Percentiles rank a stretch among this genome's conserved stretches.
phyloP scores from a whole-genome alignment of 2,113 vertebrate species.

The Nibea coibor region DNA sequence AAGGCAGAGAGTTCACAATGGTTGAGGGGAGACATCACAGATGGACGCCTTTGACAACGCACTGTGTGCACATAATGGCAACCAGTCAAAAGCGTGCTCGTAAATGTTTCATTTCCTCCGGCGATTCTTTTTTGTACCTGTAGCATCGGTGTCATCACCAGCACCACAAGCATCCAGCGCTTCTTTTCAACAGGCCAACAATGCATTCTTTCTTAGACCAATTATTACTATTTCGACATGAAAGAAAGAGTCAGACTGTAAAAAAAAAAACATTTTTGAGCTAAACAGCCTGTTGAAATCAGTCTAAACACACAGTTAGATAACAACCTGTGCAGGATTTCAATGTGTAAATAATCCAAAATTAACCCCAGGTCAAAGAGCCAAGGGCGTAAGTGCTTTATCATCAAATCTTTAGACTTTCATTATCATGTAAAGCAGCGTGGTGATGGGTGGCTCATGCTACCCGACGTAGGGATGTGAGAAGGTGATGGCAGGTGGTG shows the following conservation, averaged over 20 bases:
- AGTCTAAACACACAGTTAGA: conserved; percentile 1
- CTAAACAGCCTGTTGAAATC: conserved; percentile 13
- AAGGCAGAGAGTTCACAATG: conserved; percentile 72
- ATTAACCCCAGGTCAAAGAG: conserved; percentile 52
- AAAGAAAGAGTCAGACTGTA: conserved; percentile 34
- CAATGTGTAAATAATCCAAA: conserved; percentile 51
- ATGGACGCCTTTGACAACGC: conserved; percentile 69
- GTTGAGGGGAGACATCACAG: conserved; percentile 70
- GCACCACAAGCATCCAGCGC: conserved; percentile 30
- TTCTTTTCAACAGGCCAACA: conserved; percentile 61
- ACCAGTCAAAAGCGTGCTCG: conserved; percentile 65
- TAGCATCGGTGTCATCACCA: conserved; percentile 68
- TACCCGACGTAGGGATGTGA: conserved; percentile 38
- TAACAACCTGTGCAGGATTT: neutral
- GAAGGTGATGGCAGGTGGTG: conserved; percentile 51
- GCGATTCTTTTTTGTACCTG: conserved; percentile 62
- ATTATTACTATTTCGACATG: conserved; percentile 44
- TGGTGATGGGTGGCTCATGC: conserved; percentile 68
- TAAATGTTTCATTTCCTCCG: conserved; percentile 74
- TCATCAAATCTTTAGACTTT: conserved; percentile 63
- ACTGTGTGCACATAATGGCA: conserved; percentile 51
- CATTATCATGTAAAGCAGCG: conserved; percentile 75
- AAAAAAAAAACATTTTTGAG: conserved; percentile 32
- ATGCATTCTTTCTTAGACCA: conserved; percentile 42
- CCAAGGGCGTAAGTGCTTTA: conserved; percentile 61